phyloP scores from a whole-genome alignment of 1,140 invertebrate genomes.

The Rhyacophila brunnea region DNA sequence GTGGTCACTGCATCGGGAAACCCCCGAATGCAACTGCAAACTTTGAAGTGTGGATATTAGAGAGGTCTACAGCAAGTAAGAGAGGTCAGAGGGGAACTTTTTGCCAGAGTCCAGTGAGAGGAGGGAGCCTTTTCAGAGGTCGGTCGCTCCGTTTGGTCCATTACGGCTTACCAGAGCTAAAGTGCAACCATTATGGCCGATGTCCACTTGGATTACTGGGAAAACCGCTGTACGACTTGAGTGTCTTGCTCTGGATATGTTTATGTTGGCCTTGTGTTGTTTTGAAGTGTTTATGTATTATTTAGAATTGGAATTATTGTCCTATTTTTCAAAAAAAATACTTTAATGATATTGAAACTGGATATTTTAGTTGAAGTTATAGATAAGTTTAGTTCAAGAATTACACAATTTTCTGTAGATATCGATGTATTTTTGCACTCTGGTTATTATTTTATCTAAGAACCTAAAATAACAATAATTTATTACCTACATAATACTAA shows the following conservation, averaged over 20 bases:
- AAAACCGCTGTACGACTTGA: neutral
- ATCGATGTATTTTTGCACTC: no score
- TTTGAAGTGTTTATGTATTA: no score
- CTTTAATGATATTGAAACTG: no score
- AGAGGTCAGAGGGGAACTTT: neutral
- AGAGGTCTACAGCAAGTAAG: neutral
- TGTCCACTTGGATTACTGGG: constrained; percentile 12
- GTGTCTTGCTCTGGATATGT: neutral
- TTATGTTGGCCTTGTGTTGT: neutral
- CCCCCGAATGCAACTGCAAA: constrained; percentile 12
- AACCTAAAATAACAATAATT: no score
- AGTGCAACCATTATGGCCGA: constrained; percentile 17
- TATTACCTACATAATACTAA: no score
- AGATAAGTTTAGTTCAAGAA: no score
- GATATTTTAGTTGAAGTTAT: no score
- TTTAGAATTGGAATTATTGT: no score
- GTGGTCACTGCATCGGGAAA: neutral
- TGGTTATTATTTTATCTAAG: no score
- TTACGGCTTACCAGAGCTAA: constrained; percentile 5
- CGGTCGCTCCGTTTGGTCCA: neutral
- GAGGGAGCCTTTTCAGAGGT: neutral
- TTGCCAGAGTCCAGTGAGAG: neutral
- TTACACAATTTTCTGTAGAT: no score
- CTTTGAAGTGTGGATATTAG: constrained; percentile 17
- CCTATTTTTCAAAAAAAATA: no score